These are phyloP conservation scores for Neoniphon sammara DNA, from an alignment of 2,797 vertebrate genomes.

Conservation along the genomic window DNA sequence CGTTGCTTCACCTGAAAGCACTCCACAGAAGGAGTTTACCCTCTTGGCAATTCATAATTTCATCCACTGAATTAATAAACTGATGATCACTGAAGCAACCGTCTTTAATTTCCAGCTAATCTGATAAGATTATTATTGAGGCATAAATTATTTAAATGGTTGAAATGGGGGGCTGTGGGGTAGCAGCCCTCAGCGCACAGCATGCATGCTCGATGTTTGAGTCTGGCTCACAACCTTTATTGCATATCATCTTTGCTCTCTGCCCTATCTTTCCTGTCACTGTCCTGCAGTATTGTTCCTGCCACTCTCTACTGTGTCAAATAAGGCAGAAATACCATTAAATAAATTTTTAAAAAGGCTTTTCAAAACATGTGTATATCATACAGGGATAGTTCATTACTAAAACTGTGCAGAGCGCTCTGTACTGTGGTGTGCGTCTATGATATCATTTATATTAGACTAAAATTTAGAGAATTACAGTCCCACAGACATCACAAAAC, in stretches of 20 bases:
- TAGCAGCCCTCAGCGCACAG: background rate
- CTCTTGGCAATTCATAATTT: background rate
- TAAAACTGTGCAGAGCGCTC: slow-evolving; percentile 3
- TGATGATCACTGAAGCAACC: background rate
- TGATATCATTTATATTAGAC: background rate
- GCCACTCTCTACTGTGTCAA: slow-evolving; percentile 5
- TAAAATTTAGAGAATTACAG: no score
- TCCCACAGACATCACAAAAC: background rate
- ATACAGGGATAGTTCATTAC: slow-evolving; percentile 18
- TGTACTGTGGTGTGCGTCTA: background rate
- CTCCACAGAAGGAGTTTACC: background rate
- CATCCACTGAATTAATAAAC: background rate
- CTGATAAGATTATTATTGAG: slow-evolving; percentile 2
- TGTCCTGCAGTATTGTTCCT: no score
- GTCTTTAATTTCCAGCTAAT: background rate
- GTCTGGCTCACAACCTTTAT: background rate
- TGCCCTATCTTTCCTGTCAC: background rate
- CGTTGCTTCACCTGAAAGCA: no score
- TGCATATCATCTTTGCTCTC: background rate
- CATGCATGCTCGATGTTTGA: background rate
- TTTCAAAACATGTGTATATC: slow-evolving; percentile 27
- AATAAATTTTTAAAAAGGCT: slow-evolving; percentile 32
- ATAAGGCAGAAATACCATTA: slow-evolving; percentile 4
- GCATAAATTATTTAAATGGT: background rate
- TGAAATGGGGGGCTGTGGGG: background rate